phyloP scores from a whole-genome alignment of 2,888 invertebrate genomes.

The Ariolimax columbianus region DNA sequence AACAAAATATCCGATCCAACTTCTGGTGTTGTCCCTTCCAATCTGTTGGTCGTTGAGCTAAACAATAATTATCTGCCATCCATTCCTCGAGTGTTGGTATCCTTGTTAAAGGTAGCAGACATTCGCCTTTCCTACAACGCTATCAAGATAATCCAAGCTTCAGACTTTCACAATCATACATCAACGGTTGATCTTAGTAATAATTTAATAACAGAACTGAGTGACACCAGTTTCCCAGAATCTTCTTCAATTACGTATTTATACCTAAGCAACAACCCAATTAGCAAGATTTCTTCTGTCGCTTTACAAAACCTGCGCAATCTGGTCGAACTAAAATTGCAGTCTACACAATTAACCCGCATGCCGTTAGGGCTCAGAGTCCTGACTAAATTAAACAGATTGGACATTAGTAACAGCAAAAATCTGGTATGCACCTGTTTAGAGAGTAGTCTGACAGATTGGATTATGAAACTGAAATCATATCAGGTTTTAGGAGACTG shows the following conservation, averaged over 20 bases:
- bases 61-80: not conserved
- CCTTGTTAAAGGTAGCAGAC: not conserved
- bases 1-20: not conserved
- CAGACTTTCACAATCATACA: not conserved
- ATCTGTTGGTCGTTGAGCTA: not conserved
- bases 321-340: not conserved
- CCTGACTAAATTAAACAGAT: not conserved
- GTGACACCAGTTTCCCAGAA: not conserved
- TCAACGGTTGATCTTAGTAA: not conserved
- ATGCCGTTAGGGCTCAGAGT: not conserved
- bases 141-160: not conserved
- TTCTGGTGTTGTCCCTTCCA: not conserved
- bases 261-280: not conserved
- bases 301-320: not conserved
- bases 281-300: not conserved
- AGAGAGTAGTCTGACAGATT: not conserved
- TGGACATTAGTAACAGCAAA: not conserved
- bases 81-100: not conserved
- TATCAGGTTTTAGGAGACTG: not conserved
- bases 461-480: not conserved
- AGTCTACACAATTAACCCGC: not conserved
- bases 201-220: slow-evolving; percentile 4
- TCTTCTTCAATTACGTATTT: not conserved
- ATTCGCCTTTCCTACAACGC: not conserved
- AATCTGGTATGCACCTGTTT: not conserved